Percentiles rank a stretch among this genome's conserved stretches.
Conservation (phyloP, 2,888 invertebrate genomes). For the Synanthedon vespiformis region DNA sequence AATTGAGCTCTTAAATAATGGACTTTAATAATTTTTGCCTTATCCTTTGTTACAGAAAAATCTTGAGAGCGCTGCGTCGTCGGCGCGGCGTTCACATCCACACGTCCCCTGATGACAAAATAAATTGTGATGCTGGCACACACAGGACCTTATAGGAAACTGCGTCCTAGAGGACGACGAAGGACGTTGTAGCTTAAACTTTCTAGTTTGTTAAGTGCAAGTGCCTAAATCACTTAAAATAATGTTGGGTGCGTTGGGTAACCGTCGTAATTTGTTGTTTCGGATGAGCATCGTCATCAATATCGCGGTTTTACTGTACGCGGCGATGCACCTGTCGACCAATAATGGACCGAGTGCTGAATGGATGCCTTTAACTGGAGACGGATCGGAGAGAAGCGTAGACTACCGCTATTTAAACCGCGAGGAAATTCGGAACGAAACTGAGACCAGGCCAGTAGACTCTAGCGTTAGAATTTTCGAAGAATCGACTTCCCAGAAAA, state of each 20-base stretch:
- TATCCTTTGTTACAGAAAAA: constrained; percentile 42
- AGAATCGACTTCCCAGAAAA: constrained; percentile 51
- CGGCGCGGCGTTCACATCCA: constrained; percentile 42
- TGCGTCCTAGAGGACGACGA: constrained; percentile 69
- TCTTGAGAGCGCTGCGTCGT: constrained; percentile 39
- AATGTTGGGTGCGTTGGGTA: constrained; percentile 61
- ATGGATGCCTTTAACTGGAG: constrained; percentile 48
- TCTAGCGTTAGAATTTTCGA: constrained; percentile 30
- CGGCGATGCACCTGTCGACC: constrained; percentile 73
- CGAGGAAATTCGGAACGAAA: constrained; percentile 37
- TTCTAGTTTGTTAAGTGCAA: constrained; percentile 44
- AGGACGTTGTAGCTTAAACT: constrained; percentile 50
- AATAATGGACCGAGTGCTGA: constrained; percentile 35
- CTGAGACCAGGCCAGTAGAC: constrained; percentile 29
- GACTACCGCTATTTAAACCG: constrained; percentile 36
- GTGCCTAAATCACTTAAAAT: constrained; percentile 47
- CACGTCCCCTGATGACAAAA: constrained; percentile 53
- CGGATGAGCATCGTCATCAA: constrained; percentile 81
- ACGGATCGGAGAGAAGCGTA: constrained; percentile 39
- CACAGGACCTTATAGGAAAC: constrained; percentile 60
- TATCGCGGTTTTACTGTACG: constrained; percentile 77
- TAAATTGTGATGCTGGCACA: constrained; percentile 68
- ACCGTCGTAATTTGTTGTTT: constrained; percentile 77
- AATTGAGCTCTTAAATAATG: neutral
- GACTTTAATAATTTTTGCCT: no score